Evolutionary conservation across 2,113 vertebrate species (phyloP).

Genomic region (Solenodon paradoxus): DNA sequence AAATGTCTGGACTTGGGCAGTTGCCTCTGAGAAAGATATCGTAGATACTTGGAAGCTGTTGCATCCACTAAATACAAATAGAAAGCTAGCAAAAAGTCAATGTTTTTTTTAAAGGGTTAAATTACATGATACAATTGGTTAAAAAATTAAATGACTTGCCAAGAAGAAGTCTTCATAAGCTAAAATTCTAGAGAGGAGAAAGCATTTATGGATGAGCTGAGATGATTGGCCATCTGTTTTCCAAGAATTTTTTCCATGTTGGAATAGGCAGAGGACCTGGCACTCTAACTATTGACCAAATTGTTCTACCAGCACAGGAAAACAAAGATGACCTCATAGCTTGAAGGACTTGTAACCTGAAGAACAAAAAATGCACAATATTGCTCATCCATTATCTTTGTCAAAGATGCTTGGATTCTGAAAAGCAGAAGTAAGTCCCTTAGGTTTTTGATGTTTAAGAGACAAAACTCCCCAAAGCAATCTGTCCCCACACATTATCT

Average conservation of each 20-base stretch:
- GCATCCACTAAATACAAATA: background rate
- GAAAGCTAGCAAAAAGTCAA: background rate
- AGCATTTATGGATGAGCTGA: background rate
- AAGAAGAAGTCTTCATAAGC: background rate
- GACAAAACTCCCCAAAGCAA: background rate
- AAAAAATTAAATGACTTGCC: background rate
- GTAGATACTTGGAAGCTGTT: background rate
- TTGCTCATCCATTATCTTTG: background rate
- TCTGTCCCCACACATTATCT: background rate
- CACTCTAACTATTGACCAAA: background rate
- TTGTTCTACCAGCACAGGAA: background rate
- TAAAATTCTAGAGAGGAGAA: background rate
- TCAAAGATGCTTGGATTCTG: background rate
- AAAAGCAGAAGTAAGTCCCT: background rate
- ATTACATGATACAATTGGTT: background rate
- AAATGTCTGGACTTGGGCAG: background rate
- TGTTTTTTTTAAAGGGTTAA: background rate
- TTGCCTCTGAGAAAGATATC: background rate
- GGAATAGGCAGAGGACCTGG: background rate
- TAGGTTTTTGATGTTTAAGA: background rate
- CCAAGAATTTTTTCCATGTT: background rate
- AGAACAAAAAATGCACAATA: background rate
- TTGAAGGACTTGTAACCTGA: background rate
- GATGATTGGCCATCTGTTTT: background rate
- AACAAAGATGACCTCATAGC: background rate